Evolutionary conservation across 2,797 vertebrate species (phyloP).

Genomic region (Mastacembelus armatus): DNA sequence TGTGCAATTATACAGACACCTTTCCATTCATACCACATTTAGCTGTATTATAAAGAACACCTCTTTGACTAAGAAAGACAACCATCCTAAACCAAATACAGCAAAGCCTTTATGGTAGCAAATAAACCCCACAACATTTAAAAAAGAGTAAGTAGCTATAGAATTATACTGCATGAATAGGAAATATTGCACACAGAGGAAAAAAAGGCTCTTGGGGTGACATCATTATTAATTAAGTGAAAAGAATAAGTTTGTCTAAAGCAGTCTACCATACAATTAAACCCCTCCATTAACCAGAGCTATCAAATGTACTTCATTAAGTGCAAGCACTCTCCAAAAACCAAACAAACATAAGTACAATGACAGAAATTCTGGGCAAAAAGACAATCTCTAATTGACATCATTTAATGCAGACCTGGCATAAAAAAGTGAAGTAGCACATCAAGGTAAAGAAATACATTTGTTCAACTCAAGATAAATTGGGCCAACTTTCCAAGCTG

Average conservation of each 20-base stretch:
- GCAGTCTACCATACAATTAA: slow-evolving; percentile 20
- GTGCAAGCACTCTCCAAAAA: slow-evolving; percentile 27
- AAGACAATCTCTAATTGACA: slow-evolving; percentile 61
- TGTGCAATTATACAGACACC: slow-evolving; percentile 62
- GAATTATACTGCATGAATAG: slow-evolving; percentile 57
- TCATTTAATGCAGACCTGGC: slow-evolving; percentile 63
- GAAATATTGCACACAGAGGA: slow-evolving; percentile 76
- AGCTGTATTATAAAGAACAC: slow-evolving; percentile 39
- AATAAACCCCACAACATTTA: slow-evolving; percentile 51
- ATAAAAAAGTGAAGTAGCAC: slow-evolving; percentile 34
- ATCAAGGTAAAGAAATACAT: slow-evolving; percentile 29
- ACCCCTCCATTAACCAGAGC: neutral
- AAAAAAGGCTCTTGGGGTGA: slow-evolving; percentile 77
- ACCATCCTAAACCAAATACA: slow-evolving; percentile 53
- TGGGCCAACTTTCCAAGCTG: slow-evolving; percentile 32
- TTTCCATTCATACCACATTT: slow-evolving; percentile 66
- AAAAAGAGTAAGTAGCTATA: slow-evolving; percentile 53
- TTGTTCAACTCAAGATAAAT: slow-evolving; percentile 27
- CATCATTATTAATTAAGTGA: slow-evolving; percentile 77
- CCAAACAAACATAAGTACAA: slow-evolving; percentile 34
- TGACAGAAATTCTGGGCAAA: slow-evolving; percentile 10
- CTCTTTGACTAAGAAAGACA: slow-evolving; percentile 52
- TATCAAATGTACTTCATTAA: slow-evolving; percentile 33
- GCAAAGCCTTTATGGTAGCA: slow-evolving; percentile 57
- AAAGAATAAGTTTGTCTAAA: slow-evolving; percentile 47